Base-by-base conservation (phyloP, 2,113 vertebrate species). In the Hemiprocne comata region DNA sequence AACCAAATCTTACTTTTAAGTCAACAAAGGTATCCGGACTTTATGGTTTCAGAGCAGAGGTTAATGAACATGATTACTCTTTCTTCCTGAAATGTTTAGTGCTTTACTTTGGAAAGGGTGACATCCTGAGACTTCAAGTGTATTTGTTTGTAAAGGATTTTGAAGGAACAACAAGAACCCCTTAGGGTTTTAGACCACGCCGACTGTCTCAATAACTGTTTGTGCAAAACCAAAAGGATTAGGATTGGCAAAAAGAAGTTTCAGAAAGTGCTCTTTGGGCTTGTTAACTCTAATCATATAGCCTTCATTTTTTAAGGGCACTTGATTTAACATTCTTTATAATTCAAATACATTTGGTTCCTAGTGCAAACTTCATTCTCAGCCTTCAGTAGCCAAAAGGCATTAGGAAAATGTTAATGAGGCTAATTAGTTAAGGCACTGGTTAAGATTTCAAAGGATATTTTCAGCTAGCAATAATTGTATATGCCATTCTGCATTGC, bases 51-150 rank as follows among this genome's bases (percentile, higher is more conserved):
- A 85, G 90, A 87, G 46, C 46, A 92, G 57, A 94, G 51, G 23
- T 92, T 95, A 89, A 95, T 87, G 92, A 95, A 91, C 57, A 53
- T 83, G 34, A 84, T 88, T 85, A 86, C 44, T 40, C 6, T 81
- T 62, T 76, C 81, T 78, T 77, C 40, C 40, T 84, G 62, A 95
- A 81, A 81, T 44, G 8, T 75, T 93, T 74, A 82, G 38, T 26
- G 3, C 11, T 51, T 84, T 72, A 55, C 24, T 73, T 93, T 71
- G 62, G 29, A 94, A 94, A 82, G 34, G 20, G 26, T 89, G 72
- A 65, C 42, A 67, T 60, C 40, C 61, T 85, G 36, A 94, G 33
- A 67, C 57, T 90, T 84, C 25, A 61, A 82, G 11, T 44, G 4
- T 53, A 84, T 70, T 95, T 89, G 15, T 33, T 94, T 93, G 60